Conservation (phyloP, 2,797 vertebrate genomes). For the Sebastes reedi region DNA sequence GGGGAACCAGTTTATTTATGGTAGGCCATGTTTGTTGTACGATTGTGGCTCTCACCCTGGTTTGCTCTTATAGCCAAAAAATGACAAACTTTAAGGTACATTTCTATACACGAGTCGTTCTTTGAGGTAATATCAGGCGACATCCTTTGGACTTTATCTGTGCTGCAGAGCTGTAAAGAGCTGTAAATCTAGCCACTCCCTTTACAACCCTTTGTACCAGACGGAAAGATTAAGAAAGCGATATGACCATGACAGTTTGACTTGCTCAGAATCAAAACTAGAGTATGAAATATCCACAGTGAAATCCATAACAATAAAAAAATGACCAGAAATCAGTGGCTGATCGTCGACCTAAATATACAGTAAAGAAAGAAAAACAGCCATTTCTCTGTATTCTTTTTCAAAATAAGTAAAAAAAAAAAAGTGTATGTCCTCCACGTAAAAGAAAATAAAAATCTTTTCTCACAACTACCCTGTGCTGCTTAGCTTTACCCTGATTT, state of each 20-base stretch:
- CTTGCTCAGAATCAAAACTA: neutral
- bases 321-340: neutral
- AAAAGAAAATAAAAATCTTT: neutral
- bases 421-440: neutral
- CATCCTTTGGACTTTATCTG: conserved; percentile 9
- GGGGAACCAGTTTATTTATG: conserved; percentile 8
- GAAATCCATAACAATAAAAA: neutral
- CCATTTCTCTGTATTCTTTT: neutral
- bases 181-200: conserved; percentile 44
- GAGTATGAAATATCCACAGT: neutral
- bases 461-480: neutral
- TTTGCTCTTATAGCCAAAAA: neutral
- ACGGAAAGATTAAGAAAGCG: conserved; percentile 14
- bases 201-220: conserved; percentile 51
- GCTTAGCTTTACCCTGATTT: neutral
- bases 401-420: neutral
- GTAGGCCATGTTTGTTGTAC: neutral
- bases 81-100: accelerated
- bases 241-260: conserved; percentile 43
- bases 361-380: neutral
- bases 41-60: neutral
- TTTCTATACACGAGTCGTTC: neutral
- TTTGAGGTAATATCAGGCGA: neutral
- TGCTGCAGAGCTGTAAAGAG: conserved; percentile 28
- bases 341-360: neutral